Percentiles rank a stretch among this genome's conserved stretches.
These are phyloP conservation scores for Planiliza haematocheilus DNA, from an alignment of 2,113 vertebrate species.

Conservation along the genomic window DNA sequence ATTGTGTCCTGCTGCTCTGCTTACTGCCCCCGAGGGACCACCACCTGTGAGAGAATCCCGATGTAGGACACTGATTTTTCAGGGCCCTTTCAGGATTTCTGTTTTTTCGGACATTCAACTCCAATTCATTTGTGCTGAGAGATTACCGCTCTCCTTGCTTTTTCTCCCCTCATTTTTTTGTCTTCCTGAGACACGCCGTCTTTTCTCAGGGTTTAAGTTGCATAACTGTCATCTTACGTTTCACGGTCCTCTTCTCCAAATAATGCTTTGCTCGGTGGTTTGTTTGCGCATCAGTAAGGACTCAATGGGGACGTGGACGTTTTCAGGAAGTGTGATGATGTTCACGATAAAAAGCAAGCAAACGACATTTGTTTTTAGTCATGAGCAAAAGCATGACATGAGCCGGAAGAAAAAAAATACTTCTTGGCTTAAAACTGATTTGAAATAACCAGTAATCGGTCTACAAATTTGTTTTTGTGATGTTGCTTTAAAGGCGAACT, in stretches of 20 bases:
- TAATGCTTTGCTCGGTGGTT: constrained; percentile 19
- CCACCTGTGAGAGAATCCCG: constrained; percentile 14
- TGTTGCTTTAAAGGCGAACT: no score
- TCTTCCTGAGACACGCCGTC: not conserved
- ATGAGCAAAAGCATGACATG: no score
- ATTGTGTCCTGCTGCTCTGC: constrained; percentile 57
- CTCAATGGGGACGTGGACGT: not conserved
- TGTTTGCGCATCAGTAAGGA: constrained; percentile 22
- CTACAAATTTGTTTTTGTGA: constrained; percentile 20
- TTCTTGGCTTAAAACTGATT: no score
- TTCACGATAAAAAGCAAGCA: constrained; percentile 25
- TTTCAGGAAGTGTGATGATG: constrained; percentile 28
- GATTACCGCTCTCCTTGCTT: constrained; percentile 12
- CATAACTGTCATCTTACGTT: constrained; percentile 52
- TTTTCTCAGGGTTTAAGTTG: constrained; percentile 41
- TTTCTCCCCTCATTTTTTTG: constrained; percentile 5
- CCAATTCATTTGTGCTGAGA: constrained; percentile 32
- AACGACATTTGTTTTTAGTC: constrained; percentile 55
- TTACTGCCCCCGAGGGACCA: constrained; percentile 59
- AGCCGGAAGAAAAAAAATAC: no score
- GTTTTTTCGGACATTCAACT: constrained; percentile 40
- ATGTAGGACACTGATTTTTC: constrained; percentile 32
- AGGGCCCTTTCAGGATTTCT: constrained; percentile 25
- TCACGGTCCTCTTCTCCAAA: constrained; percentile 38
- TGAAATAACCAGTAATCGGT: no score